These are phyloP conservation scores for Pungitius pungitius DNA, from an alignment of 2,113 vertebrate species.

Conservation along the genomic window DNA sequence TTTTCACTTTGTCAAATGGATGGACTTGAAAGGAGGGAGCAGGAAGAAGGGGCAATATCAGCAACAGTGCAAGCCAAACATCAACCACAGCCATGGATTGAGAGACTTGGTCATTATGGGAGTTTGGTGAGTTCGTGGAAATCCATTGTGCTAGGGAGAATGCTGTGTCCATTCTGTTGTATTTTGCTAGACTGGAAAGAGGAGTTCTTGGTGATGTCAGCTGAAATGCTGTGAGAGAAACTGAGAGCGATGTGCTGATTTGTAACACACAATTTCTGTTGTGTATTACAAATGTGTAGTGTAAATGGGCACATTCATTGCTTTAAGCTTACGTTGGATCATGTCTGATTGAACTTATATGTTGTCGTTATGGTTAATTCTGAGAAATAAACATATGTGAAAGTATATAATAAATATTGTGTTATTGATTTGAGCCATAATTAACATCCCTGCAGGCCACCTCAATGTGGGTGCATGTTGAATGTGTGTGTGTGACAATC, in stretches of 20 bases:
- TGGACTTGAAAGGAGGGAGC: slow-evolving; percentile 69
- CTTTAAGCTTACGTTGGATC: not conserved
- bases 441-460: not conserved
- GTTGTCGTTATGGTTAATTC: not conserved
- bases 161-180: slow-evolving; percentile 45
- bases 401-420: not conserved
- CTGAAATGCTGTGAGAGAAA: slow-evolving; percentile 53
- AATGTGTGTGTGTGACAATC: slow-evolving; percentile 42
- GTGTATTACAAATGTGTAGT: not conserved
- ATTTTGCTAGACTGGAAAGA: slow-evolving; percentile 66
- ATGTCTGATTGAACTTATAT: not conserved
- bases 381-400: not conserved
- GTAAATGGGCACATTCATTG: not conserved
- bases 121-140: slow-evolving; percentile 53
- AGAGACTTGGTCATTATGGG: slow-evolving; percentile 69
- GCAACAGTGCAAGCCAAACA: slow-evolving; percentile 71
- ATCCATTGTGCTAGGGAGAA: slow-evolving; percentile 56
- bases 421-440: not conserved
- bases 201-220: slow-evolving; percentile 66
- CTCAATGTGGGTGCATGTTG: slow-evolving; percentile 22
- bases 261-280: too few species aligned
- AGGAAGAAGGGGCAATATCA: slow-evolving; percentile 60
- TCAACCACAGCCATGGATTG: slow-evolving; percentile 53
- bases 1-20: slow-evolving; percentile 77
- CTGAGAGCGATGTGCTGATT: too few species aligned